Base-by-base conservation (phyloP, 2,888 invertebrate genomes). In the Atrina japonica region DNA sequence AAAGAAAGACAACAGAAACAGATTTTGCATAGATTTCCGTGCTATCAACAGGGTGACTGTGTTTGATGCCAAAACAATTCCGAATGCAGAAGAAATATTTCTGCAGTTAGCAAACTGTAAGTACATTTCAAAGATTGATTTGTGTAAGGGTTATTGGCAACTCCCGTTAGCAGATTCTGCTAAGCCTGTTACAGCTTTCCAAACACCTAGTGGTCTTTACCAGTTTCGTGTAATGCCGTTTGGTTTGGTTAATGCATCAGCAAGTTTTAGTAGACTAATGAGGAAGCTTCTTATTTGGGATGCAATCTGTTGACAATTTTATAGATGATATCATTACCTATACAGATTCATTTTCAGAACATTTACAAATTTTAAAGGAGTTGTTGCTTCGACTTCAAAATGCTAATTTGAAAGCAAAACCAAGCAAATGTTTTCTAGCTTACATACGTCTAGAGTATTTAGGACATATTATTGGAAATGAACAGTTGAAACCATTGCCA, bases 11-110 rank as follows among this genome's bases (percentile, higher is more conserved):
- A 60, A 66, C 2, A 56, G 61, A 1, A 71, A 61, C 40, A 60
- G 81, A 27, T 75, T 78, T 43, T 78, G 77, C 63, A 72, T 80
- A 43, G 78, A 83, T 64, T 76, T 73, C 40, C 45, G 81, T 23
- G 53, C 40, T 21, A 23, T 78, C 1, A 84, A 83, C 52, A 55
- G 49, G 14, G 43, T 75, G 2, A 78, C 74, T 2, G 55, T 71
- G 2, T 82, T 77, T 71, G 80, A 80, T 55, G 63, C 71, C 9
- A 83, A 82, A 58, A 78, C 81, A 6, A 75, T 83, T 53, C 70
- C 68, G 6, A 71, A 76, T 41, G 29, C 61, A 9, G 82, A 81
- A 9, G 70, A 72, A 25, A 75, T 83, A 5, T 78, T 81, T 75
- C 55, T 66, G 2, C 67, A 76, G 18, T 23, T 79, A 1, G 35